Conservation (phyloP, 2,113 vertebrate species). For the Scortum barcoo region DNA sequence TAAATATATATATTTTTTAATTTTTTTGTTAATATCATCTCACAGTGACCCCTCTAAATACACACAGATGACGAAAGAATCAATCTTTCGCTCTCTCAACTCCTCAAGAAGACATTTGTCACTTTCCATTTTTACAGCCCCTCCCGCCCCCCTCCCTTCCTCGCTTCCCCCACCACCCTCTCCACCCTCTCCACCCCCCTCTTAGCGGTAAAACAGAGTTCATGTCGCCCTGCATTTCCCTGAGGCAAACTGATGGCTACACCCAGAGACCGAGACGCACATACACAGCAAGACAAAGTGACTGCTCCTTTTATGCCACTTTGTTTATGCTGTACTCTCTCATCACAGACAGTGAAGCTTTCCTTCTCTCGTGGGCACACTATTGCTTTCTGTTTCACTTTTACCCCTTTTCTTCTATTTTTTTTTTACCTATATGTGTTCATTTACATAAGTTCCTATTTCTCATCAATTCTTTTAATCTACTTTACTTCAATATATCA, state of each 20-base stretch:
- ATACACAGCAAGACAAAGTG: constrained; percentile 58
- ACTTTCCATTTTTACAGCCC: constrained; percentile 59
- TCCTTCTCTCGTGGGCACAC: background rate
- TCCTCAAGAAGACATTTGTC: constrained; percentile 72
- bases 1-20: background rate
- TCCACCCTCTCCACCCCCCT: background rate
- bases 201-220: constrained; percentile 60
- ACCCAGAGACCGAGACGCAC: constrained; percentile 46
- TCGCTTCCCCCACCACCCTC: background rate
- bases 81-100: constrained; percentile 30
- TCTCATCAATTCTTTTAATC: constrained; percentile 25
- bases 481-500: background rate
- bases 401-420: constrained; percentile 2
- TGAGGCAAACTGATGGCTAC: constrained; percentile 65
- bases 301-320: constrained; percentile 83
- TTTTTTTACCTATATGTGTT: background rate
- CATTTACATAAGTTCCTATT: constrained; percentile 7
- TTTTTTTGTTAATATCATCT: background rate
- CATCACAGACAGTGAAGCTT: constrained; percentile 31
- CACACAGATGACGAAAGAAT: constrained; percentile 30
- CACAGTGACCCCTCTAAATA: constrained; percentile 1
- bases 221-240: constrained; percentile 60
- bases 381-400: constrained; percentile 60
- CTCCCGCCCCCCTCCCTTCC: background rate
- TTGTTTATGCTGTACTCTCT: constrained; percentile 60